Base-by-base conservation (phyloP, 2,797 vertebrate species). In the Dendrocincla tyrannina region DNA sequence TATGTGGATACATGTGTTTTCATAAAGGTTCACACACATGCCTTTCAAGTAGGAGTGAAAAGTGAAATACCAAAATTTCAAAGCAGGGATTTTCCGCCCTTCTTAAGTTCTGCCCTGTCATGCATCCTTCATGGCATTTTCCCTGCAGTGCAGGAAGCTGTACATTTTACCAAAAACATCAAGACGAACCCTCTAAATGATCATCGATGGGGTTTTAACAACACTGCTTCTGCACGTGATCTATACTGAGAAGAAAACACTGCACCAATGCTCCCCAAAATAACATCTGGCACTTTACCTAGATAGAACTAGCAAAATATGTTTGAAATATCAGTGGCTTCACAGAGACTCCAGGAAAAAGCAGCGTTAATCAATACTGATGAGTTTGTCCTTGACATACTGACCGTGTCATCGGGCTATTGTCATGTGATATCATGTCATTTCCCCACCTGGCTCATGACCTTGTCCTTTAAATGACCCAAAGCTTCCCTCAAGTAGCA, bases 361-460 rank as follows among this genome's bases (percentile, higher is more conserved):
- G 93, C 96, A 64, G 93, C 67, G 73, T 95, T 92, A 97, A 98
- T 98, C 97, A 95, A 98, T 98, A 98, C 98, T 96, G 98, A 98
- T 97, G 97, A 98, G 97, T 97, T 98, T 97, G 98, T 98, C 99
- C 99, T 99, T 99, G 99, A 99, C 99, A 99, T 92, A 97, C 96
- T 99, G 99, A 99, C 98, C 98, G 17, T 97, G 98, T 98, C 99
- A 99, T 96, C 96, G 94, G 97, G 97, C 97, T 93, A 92, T 97
- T 98, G 98, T 98, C 99, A 99, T 98, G 98, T 99, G 99, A 99
- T 98, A 99, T 98, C 98, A 98, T 98, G 98, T 99, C 98, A 98
- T 98, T 98, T 98, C 96, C 98, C 98, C 98, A 99, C 99, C 99
- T 99, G 99, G 98, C 98, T 97, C 96, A 94, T 97, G 98, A 99